phyloP scores from a whole-genome alignment of 2,113 vertebrate genomes.

The Pipra filicauda region DNA sequence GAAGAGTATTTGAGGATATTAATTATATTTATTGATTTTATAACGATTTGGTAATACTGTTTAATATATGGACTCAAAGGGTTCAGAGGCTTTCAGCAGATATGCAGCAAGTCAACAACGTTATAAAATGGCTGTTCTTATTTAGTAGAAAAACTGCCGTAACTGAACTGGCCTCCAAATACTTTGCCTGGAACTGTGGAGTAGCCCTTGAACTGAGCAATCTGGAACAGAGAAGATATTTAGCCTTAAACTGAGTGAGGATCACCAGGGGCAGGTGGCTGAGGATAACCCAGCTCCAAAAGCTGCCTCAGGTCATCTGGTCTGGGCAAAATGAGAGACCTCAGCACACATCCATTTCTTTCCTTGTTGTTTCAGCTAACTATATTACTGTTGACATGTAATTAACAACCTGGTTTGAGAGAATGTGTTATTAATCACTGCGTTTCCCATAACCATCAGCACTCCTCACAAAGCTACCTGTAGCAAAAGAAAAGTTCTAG shows the following conservation, averaged over 20 bases:
- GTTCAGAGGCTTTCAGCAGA: background rate
- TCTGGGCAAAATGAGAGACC: background rate
- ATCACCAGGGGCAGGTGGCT: background rate
- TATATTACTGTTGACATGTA: background rate
- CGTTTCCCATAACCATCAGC: background rate
- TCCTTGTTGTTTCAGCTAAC: background rate
- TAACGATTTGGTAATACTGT: background rate
- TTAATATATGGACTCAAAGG: background rate
- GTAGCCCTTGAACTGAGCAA: background rate
- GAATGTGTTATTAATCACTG: background rate
- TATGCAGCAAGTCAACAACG: background rate
- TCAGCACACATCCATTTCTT: background rate
- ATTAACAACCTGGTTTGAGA: background rate
- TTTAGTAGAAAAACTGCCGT: background rate
- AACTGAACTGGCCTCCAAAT: background rate
- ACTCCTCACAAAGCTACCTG: background rate
- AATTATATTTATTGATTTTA: background rate
- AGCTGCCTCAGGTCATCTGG: background rate
- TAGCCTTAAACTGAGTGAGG: background rate
- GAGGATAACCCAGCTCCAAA: background rate
- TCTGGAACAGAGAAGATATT: background rate
- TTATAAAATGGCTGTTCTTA: background rate
- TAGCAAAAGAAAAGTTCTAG: background rate
- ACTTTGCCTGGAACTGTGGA: background rate
- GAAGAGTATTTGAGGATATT: background rate